Evolutionary conservation across 2,888 invertebrate species (phyloP).

Genomic region (Sinodicranocentrus sp.): DNA sequence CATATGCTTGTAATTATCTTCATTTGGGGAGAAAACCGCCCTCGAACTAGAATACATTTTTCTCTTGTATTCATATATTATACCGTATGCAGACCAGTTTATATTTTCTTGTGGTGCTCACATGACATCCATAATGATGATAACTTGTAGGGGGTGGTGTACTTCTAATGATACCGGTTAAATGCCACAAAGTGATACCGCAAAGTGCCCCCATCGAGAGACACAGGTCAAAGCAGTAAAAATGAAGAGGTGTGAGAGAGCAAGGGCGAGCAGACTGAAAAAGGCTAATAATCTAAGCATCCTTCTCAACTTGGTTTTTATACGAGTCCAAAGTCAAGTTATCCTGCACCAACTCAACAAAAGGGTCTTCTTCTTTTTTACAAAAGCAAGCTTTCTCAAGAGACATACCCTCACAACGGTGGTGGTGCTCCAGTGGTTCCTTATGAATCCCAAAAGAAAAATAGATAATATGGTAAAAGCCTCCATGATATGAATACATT

Average conservation of each 20-base stretch:
- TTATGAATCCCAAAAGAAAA: slow-evolving; percentile 41
- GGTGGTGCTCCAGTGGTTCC: not conserved
- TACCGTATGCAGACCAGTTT: not conserved
- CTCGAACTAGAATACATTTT: slow-evolving; percentile 14
- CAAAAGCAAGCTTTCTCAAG: too few relatives aligned
- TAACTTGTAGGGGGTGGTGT: slow-evolving; percentile 66
- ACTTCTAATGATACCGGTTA: slow-evolving; percentile 63
- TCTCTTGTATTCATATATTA: not conserved
- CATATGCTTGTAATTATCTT: slow-evolving; percentile 56
- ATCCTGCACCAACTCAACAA: slow-evolving; percentile 31
- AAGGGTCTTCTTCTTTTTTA: slow-evolving; percentile 13
- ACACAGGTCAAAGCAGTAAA: slow-evolving; percentile 69
- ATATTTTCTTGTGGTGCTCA: too few relatives aligned
- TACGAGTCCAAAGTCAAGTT: slow-evolving; percentile 7
- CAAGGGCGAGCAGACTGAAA: slow-evolving; percentile 56
- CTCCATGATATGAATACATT: not conserved
- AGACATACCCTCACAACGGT: too few relatives aligned
- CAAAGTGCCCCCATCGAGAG: slow-evolving; percentile 68
- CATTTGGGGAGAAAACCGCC: slow-evolving; percentile 51
- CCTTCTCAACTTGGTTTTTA: slow-evolving; percentile 42
- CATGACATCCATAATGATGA: slow-evolving; percentile 63
- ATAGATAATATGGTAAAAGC: slow-evolving; percentile 26
- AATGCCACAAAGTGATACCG: slow-evolving; percentile 67
- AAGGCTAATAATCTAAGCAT: slow-evolving; percentile 58
- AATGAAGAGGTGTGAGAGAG: slow-evolving; percentile 67